Conservation (phyloP, 35 echinoderm and acorn worm genomes). For the Heliocidaris tuberculata region DNA sequence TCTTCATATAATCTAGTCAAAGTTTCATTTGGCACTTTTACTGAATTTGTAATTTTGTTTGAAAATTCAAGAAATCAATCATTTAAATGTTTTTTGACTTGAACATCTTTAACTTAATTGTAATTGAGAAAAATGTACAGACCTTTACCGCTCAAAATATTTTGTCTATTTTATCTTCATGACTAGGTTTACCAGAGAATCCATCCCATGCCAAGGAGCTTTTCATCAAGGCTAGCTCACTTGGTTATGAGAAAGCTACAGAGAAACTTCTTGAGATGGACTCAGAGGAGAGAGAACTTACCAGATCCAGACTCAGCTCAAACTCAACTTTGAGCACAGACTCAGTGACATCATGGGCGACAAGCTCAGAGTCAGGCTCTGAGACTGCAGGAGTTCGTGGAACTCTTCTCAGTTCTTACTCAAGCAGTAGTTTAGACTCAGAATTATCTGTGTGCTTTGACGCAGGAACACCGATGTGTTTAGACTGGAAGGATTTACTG, state of each 20-base stretch:
- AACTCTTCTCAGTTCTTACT: not conserved
- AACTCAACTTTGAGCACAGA: conserved; percentile 2
- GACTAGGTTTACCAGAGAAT: conserved; percentile 37
- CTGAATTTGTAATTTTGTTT: not conserved
- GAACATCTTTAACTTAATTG: not conserved
- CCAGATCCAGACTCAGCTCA: not conserved
- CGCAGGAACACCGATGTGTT: not conserved
- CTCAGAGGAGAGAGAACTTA: not conserved
- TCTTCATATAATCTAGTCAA: too few relatives aligned
- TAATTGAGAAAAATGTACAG: not conserved
- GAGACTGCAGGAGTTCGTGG: not conserved
- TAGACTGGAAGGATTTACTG: not conserved
- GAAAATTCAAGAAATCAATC: not conserved
- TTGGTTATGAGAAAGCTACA: conserved; percentile 20
- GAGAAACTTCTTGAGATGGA: conserved; percentile 44
- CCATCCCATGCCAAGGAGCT: conserved; percentile 4
- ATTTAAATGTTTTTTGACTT: not conserved
- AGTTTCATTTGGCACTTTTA: too few relatives aligned
- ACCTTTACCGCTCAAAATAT: not conserved
- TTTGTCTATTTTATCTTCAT: not conserved
- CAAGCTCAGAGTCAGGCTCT: conserved; percentile 6
- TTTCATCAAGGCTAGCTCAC: conserved; percentile 2
- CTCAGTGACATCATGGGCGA: not conserved
- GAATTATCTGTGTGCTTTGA: not conserved
- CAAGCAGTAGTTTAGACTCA: conserved; percentile 1